Evolutionary conservation across 2,888 invertebrate genomes (phyloP).

Genomic region (Ochlodes sylvanus): DNA sequence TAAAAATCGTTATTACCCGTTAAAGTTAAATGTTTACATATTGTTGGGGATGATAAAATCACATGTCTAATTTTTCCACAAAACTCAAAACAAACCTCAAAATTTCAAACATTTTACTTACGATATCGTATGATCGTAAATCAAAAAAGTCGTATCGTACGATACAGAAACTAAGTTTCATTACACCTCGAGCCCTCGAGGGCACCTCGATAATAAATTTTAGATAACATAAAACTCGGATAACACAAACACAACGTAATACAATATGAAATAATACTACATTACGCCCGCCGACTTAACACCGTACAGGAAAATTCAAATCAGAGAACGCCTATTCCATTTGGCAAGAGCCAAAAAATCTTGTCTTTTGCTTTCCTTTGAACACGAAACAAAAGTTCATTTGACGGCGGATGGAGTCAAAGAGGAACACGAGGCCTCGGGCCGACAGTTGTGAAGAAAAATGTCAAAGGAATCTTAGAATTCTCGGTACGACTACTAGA

Average conservation of each 20-base stretch:
- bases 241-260: background rate
- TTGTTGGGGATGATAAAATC: no score
- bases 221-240: background rate
- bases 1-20: no score
- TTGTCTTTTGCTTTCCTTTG: constrained; percentile 29
- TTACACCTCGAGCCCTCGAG: no score
- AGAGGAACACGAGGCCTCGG: constrained; percentile 12
- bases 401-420: constrained; percentile 26
- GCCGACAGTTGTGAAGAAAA: constrained; percentile 25
- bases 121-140: no score
- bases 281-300: background rate
- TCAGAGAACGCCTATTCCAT: constrained; percentile 12
- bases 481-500: constrained; percentile 12
- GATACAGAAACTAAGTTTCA: background rate
- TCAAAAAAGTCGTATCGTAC: background rate
- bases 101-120: no score
- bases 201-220: background rate
- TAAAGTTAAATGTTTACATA: no score
- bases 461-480: constrained; percentile 26
- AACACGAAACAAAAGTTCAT: constrained; percentile 33
- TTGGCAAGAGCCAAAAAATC: constrained; percentile 24
- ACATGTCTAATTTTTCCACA: no score
- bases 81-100: no score
- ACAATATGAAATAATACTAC: background rate
- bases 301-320: background rate